Evolutionary conservation across 2,888 invertebrate species (phyloP), one percentile per base, ranked within the genome.

Genomic region (Phaedon cochleariae): DNA sequence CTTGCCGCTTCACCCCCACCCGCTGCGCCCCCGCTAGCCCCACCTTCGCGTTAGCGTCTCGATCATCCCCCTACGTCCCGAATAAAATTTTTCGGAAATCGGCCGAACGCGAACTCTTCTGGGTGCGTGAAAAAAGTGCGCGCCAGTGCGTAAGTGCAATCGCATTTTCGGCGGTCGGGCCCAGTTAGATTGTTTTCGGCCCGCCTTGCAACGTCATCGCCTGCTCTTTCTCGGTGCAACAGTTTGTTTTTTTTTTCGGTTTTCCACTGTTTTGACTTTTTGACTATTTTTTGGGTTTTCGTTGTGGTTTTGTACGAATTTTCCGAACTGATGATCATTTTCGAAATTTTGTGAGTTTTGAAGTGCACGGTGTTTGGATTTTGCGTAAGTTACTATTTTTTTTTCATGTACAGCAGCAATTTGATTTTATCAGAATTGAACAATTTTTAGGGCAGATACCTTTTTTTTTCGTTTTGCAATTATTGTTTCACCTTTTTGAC

Each of bases 71-170:
- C 80, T 15, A 41, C 15, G 79, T 79, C 79, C 79, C 78, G 79
- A 79, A 81, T 78, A 78, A 80, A 59, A 68, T 81, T 82, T 82
- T 82, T 81, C 81, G 81, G 82, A 82, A 82, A 80, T 80, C 78
- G 80, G 79, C 79, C 77, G 3, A 10, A 81, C 77, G 82, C 81
- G 81, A 83, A 82, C 79, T 81, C 71, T 69, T 69, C 69, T 75
- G 78, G 76, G 76, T 77, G 79, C 79, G 79, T 79, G 77, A 76
- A 77, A 78, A 78, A 77, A 78, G 79, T 80, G 81, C 79, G 80
- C 77, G 74, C 69, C 70, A 66, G 71, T 74, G 78, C 76, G 78
- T 76, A 76, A 76, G 76, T 76, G 69, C 70, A 65, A 70, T 69
- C 67, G 72, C 71, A 55, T 62, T 57, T 15, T 29, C 58, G 52